Conservation (phyloP, 2,888 invertebrate genomes). For the Coelopa pilipes region DNA sequence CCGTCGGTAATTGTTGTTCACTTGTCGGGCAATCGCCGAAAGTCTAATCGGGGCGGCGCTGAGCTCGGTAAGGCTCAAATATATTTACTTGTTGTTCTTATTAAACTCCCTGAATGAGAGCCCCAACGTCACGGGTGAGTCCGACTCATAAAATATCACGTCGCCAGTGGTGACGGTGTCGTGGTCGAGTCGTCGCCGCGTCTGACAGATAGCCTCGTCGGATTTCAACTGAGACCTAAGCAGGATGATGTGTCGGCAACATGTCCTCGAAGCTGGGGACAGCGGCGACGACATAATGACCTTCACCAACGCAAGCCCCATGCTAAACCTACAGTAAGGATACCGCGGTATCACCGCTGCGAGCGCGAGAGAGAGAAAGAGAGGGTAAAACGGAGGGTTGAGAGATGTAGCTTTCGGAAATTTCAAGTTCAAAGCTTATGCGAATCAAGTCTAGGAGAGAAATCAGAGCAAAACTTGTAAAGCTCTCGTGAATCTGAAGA, state of each 20-base stretch:
- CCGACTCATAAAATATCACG: too few species aligned
- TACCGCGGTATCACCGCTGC: conserved; percentile 21
- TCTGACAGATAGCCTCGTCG: conserved; percentile 22
- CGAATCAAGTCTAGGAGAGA: conserved; percentile 38
- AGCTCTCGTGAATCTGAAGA: too few species aligned
- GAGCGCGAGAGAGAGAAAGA: conserved; percentile 14
- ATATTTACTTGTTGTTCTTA: too few species aligned
- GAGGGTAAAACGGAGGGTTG: conserved; percentile 25
- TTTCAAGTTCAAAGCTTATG: conserved; percentile 57
- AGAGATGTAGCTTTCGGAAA: conserved; percentile 39
- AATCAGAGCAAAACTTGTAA: too few species aligned
- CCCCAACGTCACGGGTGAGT: too few species aligned
- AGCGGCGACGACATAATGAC: conserved; percentile 57
- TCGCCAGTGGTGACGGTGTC: too few species aligned
- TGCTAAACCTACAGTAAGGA: conserved; percentile 23
- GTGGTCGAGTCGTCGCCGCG: not conserved
- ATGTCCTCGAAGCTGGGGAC: conserved; percentile 40
- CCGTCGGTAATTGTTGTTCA: too few species aligned
- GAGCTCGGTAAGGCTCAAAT: too few species aligned
- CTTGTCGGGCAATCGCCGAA: too few species aligned
- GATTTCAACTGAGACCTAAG: conserved; percentile 26
- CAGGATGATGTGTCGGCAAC: conserved; percentile 30
- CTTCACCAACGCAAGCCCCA: conserved; percentile 55
- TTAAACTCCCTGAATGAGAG: too few species aligned
- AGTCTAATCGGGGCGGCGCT: too few species aligned